Base-by-base conservation (phyloP, 2,113 vertebrate genomes). In the Forbesichthys papilliferus region DNA sequence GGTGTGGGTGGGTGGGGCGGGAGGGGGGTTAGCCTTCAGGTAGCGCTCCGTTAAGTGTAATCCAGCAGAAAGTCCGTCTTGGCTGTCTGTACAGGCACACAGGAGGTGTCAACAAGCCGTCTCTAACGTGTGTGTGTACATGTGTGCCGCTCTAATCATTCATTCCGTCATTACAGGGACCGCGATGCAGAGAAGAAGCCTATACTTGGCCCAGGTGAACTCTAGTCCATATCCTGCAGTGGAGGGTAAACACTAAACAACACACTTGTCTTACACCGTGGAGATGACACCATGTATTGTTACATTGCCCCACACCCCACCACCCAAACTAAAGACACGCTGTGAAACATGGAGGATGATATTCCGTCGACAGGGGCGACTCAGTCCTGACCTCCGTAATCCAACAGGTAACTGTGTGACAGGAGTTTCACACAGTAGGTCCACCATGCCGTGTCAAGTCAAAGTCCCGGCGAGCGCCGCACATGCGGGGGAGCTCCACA, bases 301-400 rank as follows among this genome's bases (percentile, higher is more conserved):
- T 27, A 27, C 2, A 27, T 27, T 3, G 2, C 27, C 27, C 47
- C 46, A 11, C 16, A 11, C 1, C 42, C 11, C 57, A 42, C 36
- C 1, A 7, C 36, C 36, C 7, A 42, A 42, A 80, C 55, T 8
- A 42, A 6, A 42, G 36, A 42, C 36, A 42, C 36, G 7, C 36
- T 42, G 36, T 42, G 36, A 8, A 5, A 42, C 36, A 7, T 42
- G n/a, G 6, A 55, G 54, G 1, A 9, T 3, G 18, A 55, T 55
- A 58, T 34, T 16, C 18, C 20, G 5, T 33, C 33, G 33, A 12
- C 56, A 33, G 12, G 56, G 4, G 27, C 12, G 52, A 36, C 4
- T 1, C 16, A 33, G 12, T 58, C 33, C 36, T 69, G 64, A 87
- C 86, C 86, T 84, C 59, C 58, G 62, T 51, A 48, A 68, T 79